Conservation (phyloP, 2,113 vertebrate species). For the Empidonax alnorum region DNA sequence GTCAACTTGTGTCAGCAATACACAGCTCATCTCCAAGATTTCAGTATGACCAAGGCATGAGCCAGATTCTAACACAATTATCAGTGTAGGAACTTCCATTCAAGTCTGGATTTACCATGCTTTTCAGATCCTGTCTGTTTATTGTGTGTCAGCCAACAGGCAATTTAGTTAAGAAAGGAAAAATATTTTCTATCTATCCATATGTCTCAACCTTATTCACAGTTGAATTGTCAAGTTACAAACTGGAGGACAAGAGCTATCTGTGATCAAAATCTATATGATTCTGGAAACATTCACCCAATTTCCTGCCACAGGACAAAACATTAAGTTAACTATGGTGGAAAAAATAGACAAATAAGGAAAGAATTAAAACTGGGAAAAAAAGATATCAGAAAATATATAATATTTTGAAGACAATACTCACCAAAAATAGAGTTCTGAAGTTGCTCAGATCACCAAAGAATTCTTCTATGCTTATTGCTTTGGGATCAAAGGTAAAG, state of each 20-base stretch:
- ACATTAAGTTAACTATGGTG: not conserved
- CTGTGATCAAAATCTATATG: not conserved
- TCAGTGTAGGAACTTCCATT: fast-evolving
- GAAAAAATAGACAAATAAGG: not conserved
- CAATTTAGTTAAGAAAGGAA: not conserved
- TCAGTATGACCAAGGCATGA: not conserved
- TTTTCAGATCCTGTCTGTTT: not conserved
- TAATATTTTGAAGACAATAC: constrained; percentile 60
- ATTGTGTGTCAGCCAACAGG: not conserved
- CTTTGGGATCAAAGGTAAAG: constrained; percentile 90
- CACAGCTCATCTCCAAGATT: not conserved
- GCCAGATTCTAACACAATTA: not conserved
- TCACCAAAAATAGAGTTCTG: constrained; percentile 91
- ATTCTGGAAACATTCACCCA: not conserved
- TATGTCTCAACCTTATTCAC: not conserved
- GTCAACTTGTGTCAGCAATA: not conserved
- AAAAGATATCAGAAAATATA: fast-evolving
- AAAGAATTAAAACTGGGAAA: not conserved
- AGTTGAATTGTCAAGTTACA: not conserved
- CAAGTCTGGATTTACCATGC: not conserved
- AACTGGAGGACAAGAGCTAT: not conserved
- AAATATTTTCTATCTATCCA: not conserved
- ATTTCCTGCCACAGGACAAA: constrained; percentile 10
- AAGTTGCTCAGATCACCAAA: constrained; percentile 93
- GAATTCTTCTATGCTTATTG: constrained; percentile 90